Base-by-base conservation (phyloP, 1,140 invertebrate species). In the Odontomachus brunneus region DNA sequence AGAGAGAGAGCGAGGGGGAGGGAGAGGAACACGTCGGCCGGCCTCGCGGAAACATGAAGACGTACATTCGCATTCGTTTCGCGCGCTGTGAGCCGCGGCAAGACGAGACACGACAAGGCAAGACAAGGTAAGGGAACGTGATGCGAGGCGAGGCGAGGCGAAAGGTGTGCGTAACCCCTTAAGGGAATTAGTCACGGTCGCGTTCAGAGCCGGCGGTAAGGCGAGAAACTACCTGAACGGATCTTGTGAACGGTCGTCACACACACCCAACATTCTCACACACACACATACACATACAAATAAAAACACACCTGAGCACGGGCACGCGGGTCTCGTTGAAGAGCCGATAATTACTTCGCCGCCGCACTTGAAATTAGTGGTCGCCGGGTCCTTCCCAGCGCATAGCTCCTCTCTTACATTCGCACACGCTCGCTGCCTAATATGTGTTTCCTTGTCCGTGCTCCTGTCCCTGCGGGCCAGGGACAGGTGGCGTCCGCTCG, bases 321-420 rank as follows among this genome's bases (percentile, higher is more conserved):
- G n/a, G n/a, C 75, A 24, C 57, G 4, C 38, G 55, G 38, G 33
- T 22, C 55, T 53, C 3, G 44, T 74, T 82, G 62, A 60, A 72
- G 72, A 86, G 29, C 33, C 67, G 83, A 82, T 86, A 86, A 86
- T 86, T 82, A 63, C 75, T 63, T 59, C 53, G 67, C 82, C 19
- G 83, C 75, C 19, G 83, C 75, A 82, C 63, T 62, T 74, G 48
- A 84, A 82, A 86, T 86, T 86, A 81, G 69, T 75, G 63, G 33
- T 84, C 53, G 44, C 33, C 73, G 59, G 33, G 48, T 44, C n/a
- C 49, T 17, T n/a, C 9, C n/a, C 24, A 5, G 60, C 38, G 17
- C 44, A 22, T 14, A 12, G 5, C 19, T 62, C 51, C 57, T 15
- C 29, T n/a, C 19, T 62, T 78, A 26, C 29, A 33, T 19, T 49